These are phyloP conservation scores for Cochlearius cochlearius DNA, from an alignment of 2,113 vertebrate genomes.

Conservation along the genomic window DNA sequence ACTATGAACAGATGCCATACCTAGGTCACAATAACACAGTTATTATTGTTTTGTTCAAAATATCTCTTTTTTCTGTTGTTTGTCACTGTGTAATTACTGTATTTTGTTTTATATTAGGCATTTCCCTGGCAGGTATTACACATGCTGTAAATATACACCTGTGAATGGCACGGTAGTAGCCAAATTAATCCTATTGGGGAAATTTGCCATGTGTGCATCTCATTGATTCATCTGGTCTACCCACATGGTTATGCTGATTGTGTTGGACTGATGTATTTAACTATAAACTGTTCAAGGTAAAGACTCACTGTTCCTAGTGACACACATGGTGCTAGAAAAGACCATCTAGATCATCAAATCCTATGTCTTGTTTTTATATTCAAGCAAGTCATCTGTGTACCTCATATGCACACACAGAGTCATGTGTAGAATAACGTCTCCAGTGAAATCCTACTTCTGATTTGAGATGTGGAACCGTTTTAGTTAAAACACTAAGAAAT, in stretches of 20 bases:
- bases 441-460: neutral
- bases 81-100: neutral
- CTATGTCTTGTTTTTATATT: neutral
- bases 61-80: neutral
- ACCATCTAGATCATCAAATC: neutral
- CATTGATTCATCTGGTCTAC: neutral
- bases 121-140: neutral
- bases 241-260: neutral
- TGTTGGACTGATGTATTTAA: neutral
- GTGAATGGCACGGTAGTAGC: neutral
- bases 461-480: neutral
- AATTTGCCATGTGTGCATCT: neutral
- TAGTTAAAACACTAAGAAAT: neutral
- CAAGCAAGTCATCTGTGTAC: neutral
- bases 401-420: neutral
- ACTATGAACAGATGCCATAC: neutral
- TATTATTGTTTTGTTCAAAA: neutral
- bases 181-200: neutral
- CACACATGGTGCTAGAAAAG: neutral
- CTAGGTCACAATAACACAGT: neutral
- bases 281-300: neutral
- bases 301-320: neutral
- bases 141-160: neutral
- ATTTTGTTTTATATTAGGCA: neutral
- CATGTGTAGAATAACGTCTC: neutral